These are phyloP conservation scores for Heptranchias perlo DNA, from an alignment of 2,113 vertebrate genomes.

Conservation along the genomic window DNA sequence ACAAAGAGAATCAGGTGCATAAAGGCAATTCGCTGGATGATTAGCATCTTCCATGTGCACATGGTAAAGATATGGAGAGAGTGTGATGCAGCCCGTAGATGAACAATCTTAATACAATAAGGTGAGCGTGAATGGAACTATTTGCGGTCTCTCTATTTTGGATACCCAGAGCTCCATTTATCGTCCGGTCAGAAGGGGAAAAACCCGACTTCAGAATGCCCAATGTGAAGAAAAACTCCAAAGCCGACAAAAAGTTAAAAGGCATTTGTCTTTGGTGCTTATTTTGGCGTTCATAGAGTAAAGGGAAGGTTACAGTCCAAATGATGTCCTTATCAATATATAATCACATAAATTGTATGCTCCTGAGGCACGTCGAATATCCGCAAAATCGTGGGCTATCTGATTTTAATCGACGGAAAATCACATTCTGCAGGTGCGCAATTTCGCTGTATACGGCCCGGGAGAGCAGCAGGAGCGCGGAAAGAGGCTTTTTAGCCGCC, in stretches of 20 bases:
- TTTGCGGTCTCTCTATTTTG: neutral
- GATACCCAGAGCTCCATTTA: neutral
- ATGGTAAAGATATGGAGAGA: fast-evolving
- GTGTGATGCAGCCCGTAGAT: neutral
- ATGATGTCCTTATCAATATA: neutral
- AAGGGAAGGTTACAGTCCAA: neutral
- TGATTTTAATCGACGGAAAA: neutral
- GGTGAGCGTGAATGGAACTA: neutral
- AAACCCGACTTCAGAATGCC: neutral
- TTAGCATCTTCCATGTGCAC: neutral
- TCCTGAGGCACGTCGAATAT: neutral
- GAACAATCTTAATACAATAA: neutral
- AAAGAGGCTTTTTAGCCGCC: too few relatives aligned
- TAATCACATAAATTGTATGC: neutral
- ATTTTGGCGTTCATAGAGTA: neutral
- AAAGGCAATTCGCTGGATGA: neutral
- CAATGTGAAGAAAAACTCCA: neutral
- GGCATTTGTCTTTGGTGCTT: too few relatives aligned
- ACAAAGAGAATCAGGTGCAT: neutral
- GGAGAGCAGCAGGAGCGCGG: too few relatives aligned
- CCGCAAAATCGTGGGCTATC: neutral
- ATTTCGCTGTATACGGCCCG: too few relatives aligned
- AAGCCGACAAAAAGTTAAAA: neutral
- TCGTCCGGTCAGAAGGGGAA: neutral
- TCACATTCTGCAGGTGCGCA: neutral